A percentile compares a stretch with the other conserved stretches of the same genome.
phyloP scores from a whole-genome alignment of 2,113 vertebrate genomes.

The Grantiella picta region DNA sequence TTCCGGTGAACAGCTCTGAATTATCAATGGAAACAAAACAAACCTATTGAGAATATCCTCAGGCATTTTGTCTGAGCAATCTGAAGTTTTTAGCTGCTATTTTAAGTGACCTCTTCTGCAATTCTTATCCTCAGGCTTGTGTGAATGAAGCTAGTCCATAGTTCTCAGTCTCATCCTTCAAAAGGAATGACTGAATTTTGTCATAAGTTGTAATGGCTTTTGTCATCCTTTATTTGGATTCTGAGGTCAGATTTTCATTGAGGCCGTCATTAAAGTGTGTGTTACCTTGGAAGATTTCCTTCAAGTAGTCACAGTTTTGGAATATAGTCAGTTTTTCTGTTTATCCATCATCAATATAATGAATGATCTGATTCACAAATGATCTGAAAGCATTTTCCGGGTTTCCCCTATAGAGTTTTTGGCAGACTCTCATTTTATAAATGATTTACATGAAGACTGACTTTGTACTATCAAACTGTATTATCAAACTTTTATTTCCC shows the following conservation, averaged over 20 bases:
- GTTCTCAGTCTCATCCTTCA: background rate
- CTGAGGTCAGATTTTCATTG: background rate
- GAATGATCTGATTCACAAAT: too few relatives aligned
- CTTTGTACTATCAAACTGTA: background rate
- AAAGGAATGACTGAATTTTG: background rate
- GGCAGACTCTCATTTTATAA: background rate
- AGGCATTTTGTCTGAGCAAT: background rate
- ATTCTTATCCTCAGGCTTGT: background rate
- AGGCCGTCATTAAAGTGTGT: background rate
- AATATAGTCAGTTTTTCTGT: background rate
- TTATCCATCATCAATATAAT: background rate
- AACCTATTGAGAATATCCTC: background rate
- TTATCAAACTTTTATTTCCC: background rate
- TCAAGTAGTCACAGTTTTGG: background rate
- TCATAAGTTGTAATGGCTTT: background rate
- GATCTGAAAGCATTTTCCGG: background rate
- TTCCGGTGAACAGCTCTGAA: background rate
- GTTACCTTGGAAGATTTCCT: background rate
- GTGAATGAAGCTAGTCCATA: background rate
- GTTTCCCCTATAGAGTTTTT: background rate
- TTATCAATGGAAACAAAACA: background rate
- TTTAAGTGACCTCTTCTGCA: background rate
- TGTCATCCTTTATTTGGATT: background rate
- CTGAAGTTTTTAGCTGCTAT: background rate
- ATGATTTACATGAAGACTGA: background rate